Evolutionary conservation across 2,113 vertebrate species (phyloP).

Genomic region (Myxocyprinus asiaticus): DNA sequence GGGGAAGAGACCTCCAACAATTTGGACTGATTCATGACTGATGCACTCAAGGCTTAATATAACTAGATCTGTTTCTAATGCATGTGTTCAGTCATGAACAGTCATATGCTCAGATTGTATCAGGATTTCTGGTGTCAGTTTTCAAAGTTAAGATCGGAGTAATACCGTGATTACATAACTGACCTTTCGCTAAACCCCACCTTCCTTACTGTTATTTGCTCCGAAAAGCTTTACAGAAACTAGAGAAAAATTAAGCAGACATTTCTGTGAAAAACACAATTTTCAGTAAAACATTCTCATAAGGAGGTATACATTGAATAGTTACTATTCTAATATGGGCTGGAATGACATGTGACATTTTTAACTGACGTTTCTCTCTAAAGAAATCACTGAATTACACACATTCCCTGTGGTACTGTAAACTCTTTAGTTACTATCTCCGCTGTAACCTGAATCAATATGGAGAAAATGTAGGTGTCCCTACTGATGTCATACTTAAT

Average conservation of each 20-base stretch:
- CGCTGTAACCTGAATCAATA: too few relatives aligned
- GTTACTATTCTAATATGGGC: neutral
- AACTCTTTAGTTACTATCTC: too few relatives aligned
- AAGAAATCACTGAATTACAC: neutral
- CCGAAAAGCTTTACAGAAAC: too few relatives aligned
- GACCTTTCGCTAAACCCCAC: neutral
- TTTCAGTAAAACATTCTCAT: too few relatives aligned
- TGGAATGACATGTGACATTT: neutral
- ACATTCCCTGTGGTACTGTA: neutral
- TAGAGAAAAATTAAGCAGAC: too few relatives aligned
- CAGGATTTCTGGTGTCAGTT: conserved; percentile 10
- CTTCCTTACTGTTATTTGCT: neutral
- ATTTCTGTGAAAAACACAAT: too few relatives aligned
- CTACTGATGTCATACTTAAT: too few relatives aligned
- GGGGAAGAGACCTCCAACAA: conserved; percentile 6
- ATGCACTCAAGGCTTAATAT: conserved; percentile 39
- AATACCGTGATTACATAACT: neutral
- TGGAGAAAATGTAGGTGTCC: too few relatives aligned
- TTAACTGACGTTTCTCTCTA: neutral
- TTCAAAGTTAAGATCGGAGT: neutral
- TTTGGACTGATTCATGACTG: conserved; percentile 33
- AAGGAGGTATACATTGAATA: too few relatives aligned
- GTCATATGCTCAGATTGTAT: neutral
- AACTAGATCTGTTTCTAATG: conserved; percentile 40
- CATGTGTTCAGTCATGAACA: neutral